These are phyloP conservation scores for Catocala sponsa DNA, from an alignment of 2,888 invertebrate species.

Conservation along the genomic window DNA sequence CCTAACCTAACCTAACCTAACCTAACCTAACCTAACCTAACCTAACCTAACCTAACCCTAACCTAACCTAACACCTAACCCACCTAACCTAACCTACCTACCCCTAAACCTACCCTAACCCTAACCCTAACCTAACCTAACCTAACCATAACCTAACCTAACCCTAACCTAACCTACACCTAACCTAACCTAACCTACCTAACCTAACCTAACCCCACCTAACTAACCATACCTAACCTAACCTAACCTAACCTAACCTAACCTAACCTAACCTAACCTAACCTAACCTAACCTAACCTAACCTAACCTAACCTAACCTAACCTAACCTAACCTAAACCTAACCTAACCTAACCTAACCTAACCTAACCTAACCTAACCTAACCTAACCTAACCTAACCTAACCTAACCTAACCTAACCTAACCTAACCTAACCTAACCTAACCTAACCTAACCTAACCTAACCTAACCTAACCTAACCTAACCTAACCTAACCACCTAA, in stretches of 20 bases:
- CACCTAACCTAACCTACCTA: conserved; percentile 18
- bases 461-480: conserved; percentile 35
- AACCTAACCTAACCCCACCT: conserved; percentile 23
- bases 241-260: conserved; percentile 11
- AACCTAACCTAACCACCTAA: conserved; percentile 46
- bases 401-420: conserved; percentile 36
- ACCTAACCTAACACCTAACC: conserved; percentile 28
- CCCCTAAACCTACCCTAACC: conserved; percentile 16
- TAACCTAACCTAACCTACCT: too few species aligned
- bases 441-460: conserved; percentile 30
- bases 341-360: conserved; percentile 25
- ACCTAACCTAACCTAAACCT: conserved; percentile 24
- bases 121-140: conserved; percentile 15
- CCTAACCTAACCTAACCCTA: conserved; percentile 34
- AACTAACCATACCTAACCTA: conserved; percentile 22
- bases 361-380: conserved; percentile 35
- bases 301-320: conserved; percentile 23
- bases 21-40: conserved; percentile 35
- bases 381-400: conserved; percentile 29
- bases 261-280: conserved; percentile 14
- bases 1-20: conserved; percentile 35
- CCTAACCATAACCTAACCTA: conserved; percentile 21
- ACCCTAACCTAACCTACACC: conserved; percentile 22
- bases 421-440: conserved; percentile 44
- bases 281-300: conserved; percentile 29